Evolutionary conservation across 2,888 invertebrate species (phyloP).

Genomic region (Alviniconcha strummeri): DNA sequence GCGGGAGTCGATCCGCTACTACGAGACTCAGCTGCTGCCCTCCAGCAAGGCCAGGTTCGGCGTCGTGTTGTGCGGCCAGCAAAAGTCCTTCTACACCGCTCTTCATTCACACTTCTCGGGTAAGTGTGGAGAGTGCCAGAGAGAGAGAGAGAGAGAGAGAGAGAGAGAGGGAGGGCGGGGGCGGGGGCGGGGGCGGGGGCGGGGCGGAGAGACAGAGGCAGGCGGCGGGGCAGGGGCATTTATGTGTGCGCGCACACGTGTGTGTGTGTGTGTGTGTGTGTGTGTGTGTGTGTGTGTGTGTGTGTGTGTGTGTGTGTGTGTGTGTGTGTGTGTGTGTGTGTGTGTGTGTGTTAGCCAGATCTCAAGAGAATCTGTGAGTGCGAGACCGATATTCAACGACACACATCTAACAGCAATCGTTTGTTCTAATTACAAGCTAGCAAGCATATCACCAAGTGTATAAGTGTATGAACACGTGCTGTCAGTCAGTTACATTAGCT

Average conservation of each 20-base stretch:
- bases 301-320: constrained; percentile 15
- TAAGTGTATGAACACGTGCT: too few relatives aligned
- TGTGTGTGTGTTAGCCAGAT: background rate
- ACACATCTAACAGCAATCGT: too few relatives aligned
- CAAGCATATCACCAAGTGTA: too few relatives aligned
- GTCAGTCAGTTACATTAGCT: too few relatives aligned
- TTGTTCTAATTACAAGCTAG: too few relatives aligned
- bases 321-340: constrained; percentile 1
- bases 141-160: background rate
- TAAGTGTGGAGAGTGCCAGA: background rate
- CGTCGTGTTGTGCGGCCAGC: constrained; percentile 26
- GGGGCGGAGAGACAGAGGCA: too few relatives aligned
- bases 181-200: too few relatives aligned
- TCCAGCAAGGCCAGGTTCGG: constrained; percentile 24
- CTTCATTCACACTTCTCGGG: constrained; percentile 28
- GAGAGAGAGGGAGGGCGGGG: background rate
- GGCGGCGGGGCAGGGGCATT: too few relatives aligned
- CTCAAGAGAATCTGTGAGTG: too few relatives aligned
- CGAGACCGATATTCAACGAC: too few relatives aligned
- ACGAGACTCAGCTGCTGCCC: constrained; percentile 30
- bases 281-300: constrained; percentile 14
- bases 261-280: background rate
- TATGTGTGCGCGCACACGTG: background rate
- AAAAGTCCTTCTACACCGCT: constrained; percentile 24
- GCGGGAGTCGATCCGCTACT: constrained; percentile 25